Evolutionary conservation across 2,113 vertebrate genomes (phyloP).

Genomic region (Gulo gulo): DNA sequence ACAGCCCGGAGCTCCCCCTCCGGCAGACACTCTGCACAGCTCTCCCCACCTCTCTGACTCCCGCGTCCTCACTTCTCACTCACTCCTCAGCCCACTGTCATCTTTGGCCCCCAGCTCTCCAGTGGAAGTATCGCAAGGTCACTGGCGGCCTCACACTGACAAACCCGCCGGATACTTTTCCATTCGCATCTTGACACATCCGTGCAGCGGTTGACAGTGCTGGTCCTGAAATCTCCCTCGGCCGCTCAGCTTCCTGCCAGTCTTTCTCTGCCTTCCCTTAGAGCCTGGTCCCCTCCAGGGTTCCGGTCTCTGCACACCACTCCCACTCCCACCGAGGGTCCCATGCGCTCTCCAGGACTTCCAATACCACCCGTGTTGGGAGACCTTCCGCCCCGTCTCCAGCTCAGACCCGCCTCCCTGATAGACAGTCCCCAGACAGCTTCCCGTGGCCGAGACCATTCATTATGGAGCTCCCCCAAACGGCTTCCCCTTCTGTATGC

Average conservation of each 20-base stretch:
- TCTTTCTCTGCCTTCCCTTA: background rate
- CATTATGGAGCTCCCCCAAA: background rate
- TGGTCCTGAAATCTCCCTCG: background rate
- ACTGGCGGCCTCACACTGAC: background rate
- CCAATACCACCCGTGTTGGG: background rate
- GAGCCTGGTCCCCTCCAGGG: background rate
- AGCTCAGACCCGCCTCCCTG: background rate
- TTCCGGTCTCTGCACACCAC: background rate
- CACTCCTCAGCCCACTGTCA: background rate
- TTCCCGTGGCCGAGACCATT: background rate
- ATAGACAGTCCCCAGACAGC: background rate
- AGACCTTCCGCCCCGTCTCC: background rate
- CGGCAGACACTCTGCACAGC: background rate
- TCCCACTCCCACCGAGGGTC: background rate
- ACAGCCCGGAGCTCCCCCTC: background rate
- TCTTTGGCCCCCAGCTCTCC: background rate
- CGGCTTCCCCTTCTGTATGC: background rate
- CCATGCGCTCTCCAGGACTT: background rate
- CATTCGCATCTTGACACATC: background rate
- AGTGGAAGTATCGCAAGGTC: constrained; percentile 16
- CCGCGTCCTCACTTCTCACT: background rate
- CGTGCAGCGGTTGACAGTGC: background rate
- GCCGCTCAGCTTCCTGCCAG: background rate
- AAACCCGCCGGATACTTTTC: background rate
- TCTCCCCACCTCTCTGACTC: background rate